Evolutionary conservation across 2,888 invertebrate species (phyloP), one percentile per base, ranked within the genome.

Genomic region (Stegophylla sp.): DNA sequence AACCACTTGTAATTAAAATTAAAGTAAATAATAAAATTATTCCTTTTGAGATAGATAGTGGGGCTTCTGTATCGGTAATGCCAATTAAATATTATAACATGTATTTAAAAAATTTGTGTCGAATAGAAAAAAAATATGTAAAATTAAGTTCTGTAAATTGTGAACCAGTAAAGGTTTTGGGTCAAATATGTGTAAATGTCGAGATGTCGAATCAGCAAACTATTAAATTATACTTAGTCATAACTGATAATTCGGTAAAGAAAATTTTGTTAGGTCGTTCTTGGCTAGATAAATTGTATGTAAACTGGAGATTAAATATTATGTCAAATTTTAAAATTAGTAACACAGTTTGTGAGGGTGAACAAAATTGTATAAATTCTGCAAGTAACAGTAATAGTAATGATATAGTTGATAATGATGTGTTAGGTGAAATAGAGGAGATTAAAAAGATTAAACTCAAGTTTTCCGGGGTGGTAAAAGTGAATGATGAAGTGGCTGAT

Each of bases 41-140:
- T 41, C n/a, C 34, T 3, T 63, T 63, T 63, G 63, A 63, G n/a
- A n/a, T 63, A 41, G 64, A 64, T 64, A 64, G 48, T 48, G 48
- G 48, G 3, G 48, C 15, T 1, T 48, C 48, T 1, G 48, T 48
- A 13, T 48, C 64, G n/a, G 64, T 64, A 4, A 64, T 64, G 64
- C 64, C 64, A 10, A 64, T 41, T 13, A 41, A 41, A 64, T 41
- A 41, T 64, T 64, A 41, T 64, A 41, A 64, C 12, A 64, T 10
- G n/a, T 43, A 64, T 64, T 64, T 64, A n/a, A 41, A 41, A 20
- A 41, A 64, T 64, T 10, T n/a, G 7, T 48, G 15, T 41, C 41
- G 41, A 64, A 10, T 64, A 64, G 63, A 64, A 43, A 64, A 63
- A 41, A 64, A 41, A 64, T 7, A 64, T 63, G n/a, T 41, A 20